A percentile compares a stretch with the other conserved stretches of the same genome.
phyloP scores from a whole-genome alignment of 2,797 vertebrate species.

The Xenops minutus region DNA sequence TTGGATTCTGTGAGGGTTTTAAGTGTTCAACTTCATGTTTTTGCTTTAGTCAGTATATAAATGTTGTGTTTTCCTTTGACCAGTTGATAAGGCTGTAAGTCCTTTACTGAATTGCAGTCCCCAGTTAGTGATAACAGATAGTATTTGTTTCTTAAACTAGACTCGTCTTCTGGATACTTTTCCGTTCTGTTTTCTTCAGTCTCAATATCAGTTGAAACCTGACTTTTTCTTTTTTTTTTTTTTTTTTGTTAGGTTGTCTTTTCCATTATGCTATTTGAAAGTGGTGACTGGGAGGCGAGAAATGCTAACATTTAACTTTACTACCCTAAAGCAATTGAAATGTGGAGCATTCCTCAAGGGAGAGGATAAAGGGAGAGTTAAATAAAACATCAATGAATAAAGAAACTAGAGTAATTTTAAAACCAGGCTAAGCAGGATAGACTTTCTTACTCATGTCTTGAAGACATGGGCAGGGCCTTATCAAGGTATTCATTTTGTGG shows the following conservation, averaged over 20 bases:
- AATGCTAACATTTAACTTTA: neutral
- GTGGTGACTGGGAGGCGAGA: neutral
- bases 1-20: neutral
- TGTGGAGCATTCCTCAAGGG: neutral
- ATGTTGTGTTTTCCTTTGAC: neutral
- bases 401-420: neutral
- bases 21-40: neutral
- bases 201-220: neutral
- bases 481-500: neutral
- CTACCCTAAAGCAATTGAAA: neutral
- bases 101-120: neutral
- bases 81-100: neutral
- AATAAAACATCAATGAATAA: neutral
- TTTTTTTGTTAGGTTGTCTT: neutral
- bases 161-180: neutral
- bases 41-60: neutral
- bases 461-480: neutral
- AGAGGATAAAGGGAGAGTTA: neutral
- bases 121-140: neutral
- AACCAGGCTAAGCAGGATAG: neutral
- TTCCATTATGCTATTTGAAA: neutral
- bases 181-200: neutral
- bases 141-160: neutral
- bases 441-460: neutral
- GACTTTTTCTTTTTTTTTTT: neutral